Base-by-base conservation (phyloP, 2,113 vertebrate species). In the Mesocricetus auratus region DNA sequence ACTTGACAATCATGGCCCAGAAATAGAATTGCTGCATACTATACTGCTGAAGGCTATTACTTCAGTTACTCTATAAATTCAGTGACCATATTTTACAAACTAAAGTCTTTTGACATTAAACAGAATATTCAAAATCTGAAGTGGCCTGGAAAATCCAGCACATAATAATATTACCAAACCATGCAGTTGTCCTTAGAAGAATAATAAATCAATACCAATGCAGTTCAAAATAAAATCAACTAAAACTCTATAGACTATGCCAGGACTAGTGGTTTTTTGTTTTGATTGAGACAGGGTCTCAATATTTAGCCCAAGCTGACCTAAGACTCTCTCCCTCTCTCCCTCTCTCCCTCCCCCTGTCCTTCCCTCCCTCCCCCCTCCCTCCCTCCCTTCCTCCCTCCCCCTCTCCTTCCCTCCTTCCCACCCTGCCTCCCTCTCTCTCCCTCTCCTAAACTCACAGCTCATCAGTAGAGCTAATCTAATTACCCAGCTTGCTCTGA, bases 71-170 rank as follows among this genome's bases (percentile, higher is more conserved):
- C 85, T 82, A 19, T 88, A 86, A 93, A 88, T 74, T 94, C 77
- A 83, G 56, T 89, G 58, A 68, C 60, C 88, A 88, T 78, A 4
- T 96, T 90, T 92, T 91, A 83, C 92, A 94, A 75, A 93, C 66
- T 36, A 68, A 94, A 96, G 79, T 95, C 78, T 79, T 90, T 89
- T 96, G 60, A 90, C 62, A 92, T 91, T 78, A 96, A 81, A 79
- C 16, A 68, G 79, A 93, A 94, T 88, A 91, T 33, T 88, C 75
- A 86, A 82, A 96, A 86, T 92, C 86, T 86, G 45, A 97, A 93
- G 73, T 94, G 89, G 96, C 66, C 81, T 68, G 56, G 69, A 85
- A 96, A 93, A 94, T 86, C 36, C 66, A 92, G 74, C 39, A 83
- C 60, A 68, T 74, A 78, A 56, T 74, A 58, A 33, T 33, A 85